A percentile compares a stretch with the other conserved stretches of the same genome.
Conservation (phyloP, 2,888 invertebrate genomes). For the Caenorhabditis uteleia region DNA sequence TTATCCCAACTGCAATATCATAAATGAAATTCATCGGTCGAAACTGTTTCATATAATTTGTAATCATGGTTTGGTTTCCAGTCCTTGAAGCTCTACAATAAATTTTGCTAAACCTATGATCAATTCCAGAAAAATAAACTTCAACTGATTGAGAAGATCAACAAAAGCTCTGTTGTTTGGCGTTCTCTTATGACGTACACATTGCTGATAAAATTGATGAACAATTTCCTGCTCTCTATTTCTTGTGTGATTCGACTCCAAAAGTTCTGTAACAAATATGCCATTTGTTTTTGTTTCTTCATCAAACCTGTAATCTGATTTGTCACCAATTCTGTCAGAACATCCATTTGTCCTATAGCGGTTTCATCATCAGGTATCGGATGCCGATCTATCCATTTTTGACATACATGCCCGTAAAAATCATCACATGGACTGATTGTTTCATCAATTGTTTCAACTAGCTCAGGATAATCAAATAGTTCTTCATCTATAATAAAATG, state of each 20-base stretch:
- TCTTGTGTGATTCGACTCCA: not conserved
- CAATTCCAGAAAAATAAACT: not conserved
- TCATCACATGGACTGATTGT: conserved; percentile 3
- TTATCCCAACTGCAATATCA: conserved; percentile 3
- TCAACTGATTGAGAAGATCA: not conserved
- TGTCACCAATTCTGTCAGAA: conserved; percentile 1
- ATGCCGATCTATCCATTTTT: conserved; percentile 4
- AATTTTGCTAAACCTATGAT: not conserved
- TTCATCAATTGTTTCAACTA: not conserved
- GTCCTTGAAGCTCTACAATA: conserved; percentile 1
- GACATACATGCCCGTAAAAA: conserved; percentile 7
- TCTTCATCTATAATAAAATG: not conserved
- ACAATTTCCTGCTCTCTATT: conserved; percentile 1
- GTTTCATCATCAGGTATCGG: conserved; percentile 2
- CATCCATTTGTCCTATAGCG: conserved; percentile 7
- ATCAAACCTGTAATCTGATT: no score
- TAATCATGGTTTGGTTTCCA: not conserved
- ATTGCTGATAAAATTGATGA: conserved; percentile 4
- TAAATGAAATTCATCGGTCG: conserved; percentile 6
- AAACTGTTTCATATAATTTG: conserved; percentile 4
- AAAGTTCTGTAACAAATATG: conserved; percentile 4
- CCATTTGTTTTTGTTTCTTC: not conserved
- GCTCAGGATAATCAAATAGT: not conserved
- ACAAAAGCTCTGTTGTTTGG: conserved; percentile 3
- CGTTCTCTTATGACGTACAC: conserved; percentile 1